A percentile compares a stretch with the other conserved stretches of the same genome.
phyloP scores from a whole-genome alignment of 2,113 vertebrate species.

The Trichomycterus rosablanca region DNA sequence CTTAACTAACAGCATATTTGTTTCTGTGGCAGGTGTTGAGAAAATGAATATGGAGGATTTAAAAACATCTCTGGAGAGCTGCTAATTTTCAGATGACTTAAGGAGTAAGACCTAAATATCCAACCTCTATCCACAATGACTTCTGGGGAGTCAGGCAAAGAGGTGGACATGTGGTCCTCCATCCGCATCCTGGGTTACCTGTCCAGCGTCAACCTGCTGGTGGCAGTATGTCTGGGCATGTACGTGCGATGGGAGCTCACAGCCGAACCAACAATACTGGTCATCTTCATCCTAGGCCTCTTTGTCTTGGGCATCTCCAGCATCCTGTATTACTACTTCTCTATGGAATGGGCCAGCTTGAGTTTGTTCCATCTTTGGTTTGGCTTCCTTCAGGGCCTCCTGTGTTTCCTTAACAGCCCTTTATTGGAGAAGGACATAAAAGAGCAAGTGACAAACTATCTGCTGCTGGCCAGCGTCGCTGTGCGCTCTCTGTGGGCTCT shows the following conservation, averaged over 20 bases:
- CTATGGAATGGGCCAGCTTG: slow-evolving; percentile 89
- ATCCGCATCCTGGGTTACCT: slow-evolving; percentile 89
- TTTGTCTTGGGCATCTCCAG: slow-evolving; percentile 93
- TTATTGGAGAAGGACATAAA: slow-evolving; percentile 78
- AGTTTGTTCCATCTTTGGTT: slow-evolving; percentile 94
- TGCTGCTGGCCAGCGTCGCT: slow-evolving; percentile 80
- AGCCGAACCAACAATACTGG: slow-evolving; percentile 81
- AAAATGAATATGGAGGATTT: too few relatives aligned
- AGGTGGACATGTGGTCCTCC: slow-evolving; percentile 84
- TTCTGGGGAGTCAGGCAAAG: slow-evolving; percentile 75
- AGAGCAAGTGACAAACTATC: slow-evolving; percentile 86
- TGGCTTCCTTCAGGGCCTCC: slow-evolving; percentile 91
- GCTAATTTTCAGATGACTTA: not conserved
- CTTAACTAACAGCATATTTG: too few relatives aligned
- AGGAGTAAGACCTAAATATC: not conserved
- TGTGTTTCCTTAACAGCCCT: slow-evolving; percentile 88
- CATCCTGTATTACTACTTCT: slow-evolving; percentile 97
- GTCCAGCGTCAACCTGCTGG: slow-evolving; percentile 82
- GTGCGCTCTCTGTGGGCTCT: slow-evolving; percentile 79
- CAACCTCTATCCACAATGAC: slow-evolving; percentile 76
- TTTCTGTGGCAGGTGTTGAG: too few relatives aligned
- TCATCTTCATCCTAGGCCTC: slow-evolving; percentile 94
- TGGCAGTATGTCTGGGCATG: slow-evolving; percentile 90
- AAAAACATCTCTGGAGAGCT: too few relatives aligned
- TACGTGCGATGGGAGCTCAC: slow-evolving; percentile 96